These are phyloP conservation scores for Keiferia lycopersicella DNA, from an alignment of 2,888 invertebrate species.

Conservation along the genomic window DNA sequence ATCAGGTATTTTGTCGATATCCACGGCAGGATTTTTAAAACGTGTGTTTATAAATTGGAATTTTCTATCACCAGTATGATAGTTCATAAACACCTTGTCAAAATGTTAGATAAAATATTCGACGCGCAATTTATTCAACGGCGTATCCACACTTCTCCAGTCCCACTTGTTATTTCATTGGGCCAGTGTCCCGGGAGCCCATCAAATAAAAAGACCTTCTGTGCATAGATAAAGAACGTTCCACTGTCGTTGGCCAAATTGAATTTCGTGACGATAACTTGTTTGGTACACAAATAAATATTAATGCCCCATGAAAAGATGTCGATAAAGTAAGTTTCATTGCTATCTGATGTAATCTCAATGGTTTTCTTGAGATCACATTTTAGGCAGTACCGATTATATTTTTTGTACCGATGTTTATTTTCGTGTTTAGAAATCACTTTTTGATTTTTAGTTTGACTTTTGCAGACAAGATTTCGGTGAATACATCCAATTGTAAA, in stretches of 20 bases:
- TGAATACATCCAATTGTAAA: too few species aligned
- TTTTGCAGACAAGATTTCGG: too few species aligned
- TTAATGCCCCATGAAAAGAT: constrained; percentile 54
- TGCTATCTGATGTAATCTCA: not conserved
- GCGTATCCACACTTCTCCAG: constrained; percentile 50
- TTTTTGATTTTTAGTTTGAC: too few species aligned
- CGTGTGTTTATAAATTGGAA: too few species aligned
- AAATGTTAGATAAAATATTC: too few species aligned
- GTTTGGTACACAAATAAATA: constrained; percentile 58
- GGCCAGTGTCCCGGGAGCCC: constrained; percentile 66
- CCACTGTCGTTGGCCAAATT: constrained; percentile 74
- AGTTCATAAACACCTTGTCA: too few species aligned
- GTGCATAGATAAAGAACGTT: constrained; percentile 78
- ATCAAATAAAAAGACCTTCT: constrained; percentile 79
- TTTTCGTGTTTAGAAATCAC: not conserved
- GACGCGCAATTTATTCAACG: not conserved
- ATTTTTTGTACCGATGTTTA: not conserved
- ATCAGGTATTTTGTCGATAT: too few species aligned
- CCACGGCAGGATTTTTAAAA: too few species aligned
- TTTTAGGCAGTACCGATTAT: not conserved
- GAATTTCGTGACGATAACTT: constrained; percentile 74
- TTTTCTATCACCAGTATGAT: too few species aligned
- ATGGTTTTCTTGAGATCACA: not conserved
- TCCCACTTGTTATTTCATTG: constrained; percentile 50
- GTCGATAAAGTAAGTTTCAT: constrained; percentile 36